Percentiles rank a stretch among this genome's conserved stretches.
These are phyloP conservation scores for Listronotus bonariensis DNA, from an alignment of 1,140 invertebrate species.

Conservation along the genomic window DNA sequence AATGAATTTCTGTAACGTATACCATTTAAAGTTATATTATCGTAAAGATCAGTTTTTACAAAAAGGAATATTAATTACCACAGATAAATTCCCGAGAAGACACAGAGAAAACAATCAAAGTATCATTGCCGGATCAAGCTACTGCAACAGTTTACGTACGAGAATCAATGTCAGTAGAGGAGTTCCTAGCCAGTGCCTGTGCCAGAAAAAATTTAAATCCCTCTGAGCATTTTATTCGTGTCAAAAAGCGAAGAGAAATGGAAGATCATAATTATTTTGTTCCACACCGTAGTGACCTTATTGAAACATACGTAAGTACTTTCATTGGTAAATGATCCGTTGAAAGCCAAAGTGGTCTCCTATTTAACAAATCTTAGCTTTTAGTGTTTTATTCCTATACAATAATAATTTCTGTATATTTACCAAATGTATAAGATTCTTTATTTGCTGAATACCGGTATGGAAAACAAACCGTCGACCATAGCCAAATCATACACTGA, in stretches of 20 bases:
- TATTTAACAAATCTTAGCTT: no score
- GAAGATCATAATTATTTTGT: constrained; percentile 96
- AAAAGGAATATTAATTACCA: constrained; percentile 13
- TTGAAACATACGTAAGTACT: constrained; percentile 93
- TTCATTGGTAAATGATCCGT: no score
- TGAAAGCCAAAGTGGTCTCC: no score
- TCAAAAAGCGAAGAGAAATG: constrained; percentile 92
- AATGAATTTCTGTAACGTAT: no score
- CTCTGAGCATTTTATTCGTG: constrained; percentile 93
- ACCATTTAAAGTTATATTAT: no score
- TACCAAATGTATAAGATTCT: no score
- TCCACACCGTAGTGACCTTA: constrained; percentile 86
- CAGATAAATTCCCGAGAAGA: constrained; percentile 82
- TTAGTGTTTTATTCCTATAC: no score
- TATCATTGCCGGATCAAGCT: constrained; percentile 82
- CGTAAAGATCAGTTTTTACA: no score
- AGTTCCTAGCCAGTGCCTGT: constrained; percentile 91
- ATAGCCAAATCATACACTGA: no score
- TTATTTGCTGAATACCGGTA: no score
- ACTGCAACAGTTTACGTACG: constrained; percentile 82
- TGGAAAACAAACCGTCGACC: no score
- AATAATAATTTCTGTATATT: no score
- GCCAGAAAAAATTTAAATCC: constrained; percentile 87
- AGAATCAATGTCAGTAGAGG: constrained; percentile 92
- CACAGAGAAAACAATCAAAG: constrained; percentile 82